Evolutionary conservation across 2,888 invertebrate species (phyloP).

Genomic region (Pyrocoelia pectoralis): DNA sequence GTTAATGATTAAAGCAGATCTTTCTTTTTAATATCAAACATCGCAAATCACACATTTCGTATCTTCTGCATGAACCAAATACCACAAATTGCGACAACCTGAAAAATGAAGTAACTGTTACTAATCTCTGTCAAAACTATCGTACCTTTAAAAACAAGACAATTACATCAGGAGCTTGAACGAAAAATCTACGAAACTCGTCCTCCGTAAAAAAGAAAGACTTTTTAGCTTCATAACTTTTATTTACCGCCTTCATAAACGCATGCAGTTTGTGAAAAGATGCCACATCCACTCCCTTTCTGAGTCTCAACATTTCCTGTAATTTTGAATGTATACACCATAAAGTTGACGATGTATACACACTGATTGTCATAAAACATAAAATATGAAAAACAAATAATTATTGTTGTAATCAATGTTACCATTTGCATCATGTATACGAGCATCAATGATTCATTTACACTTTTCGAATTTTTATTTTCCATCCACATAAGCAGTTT

Average conservation of each 20-base stretch:
- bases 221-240: constrained; percentile 13
- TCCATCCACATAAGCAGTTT: too few species aligned
- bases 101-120: not conserved
- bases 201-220: constrained; percentile 12
- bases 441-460: too few species aligned
- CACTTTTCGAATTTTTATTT: too few species aligned
- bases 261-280: constrained; percentile 8
- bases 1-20: too few species aligned
- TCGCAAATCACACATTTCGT: too few species aligned
- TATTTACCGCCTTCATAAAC: constrained; percentile 12
- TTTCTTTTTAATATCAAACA: not conserved
- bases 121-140: too few species aligned
- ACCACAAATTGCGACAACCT: not conserved
- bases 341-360: constrained; percentile 12
- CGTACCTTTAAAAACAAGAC: too few species aligned
- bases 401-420: too few species aligned
- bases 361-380: constrained; percentile 7
- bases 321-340: constrained; percentile 12
- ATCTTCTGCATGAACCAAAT: not conserved
- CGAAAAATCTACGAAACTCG: constrained; percentile 4
- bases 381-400: not conserved
- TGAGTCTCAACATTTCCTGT: constrained; percentile 14
- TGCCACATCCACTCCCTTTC: constrained; percentile 11
- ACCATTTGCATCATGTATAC: too few species aligned
- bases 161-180: not conserved